Base-by-base conservation (phyloP, 2,888 invertebrate genomes). In the Scaptodrosophila latifasciaeformis region DNA sequence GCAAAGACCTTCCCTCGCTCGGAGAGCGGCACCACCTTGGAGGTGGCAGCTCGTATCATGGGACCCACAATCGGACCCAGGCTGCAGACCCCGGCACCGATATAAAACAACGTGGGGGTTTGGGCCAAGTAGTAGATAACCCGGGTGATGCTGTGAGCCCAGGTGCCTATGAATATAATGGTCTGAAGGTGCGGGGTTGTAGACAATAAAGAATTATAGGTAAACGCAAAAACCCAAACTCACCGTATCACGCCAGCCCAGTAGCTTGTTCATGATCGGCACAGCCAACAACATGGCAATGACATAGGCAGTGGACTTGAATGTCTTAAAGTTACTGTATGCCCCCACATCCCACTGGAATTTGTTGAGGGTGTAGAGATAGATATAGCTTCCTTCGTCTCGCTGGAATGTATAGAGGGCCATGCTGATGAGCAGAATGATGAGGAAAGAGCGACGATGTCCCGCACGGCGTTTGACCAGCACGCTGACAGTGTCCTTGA, bases 1-100 rank as follows among this genome's bases (percentile, higher is more conserved):
- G 94, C 92, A 80, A 93, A 93, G 0, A 92, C 90, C 82, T 93
- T 93, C 88, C 94, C 95, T 86, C 93, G 89, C 81, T 95, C 94
- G 30, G 89, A 87, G 1, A 89, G 85, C 0, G 91, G 89, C 21
- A 94, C 90, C 18, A 93, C 88, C 86, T 95, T 95, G 0, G 94
- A 94, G 0, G 92, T 90, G 89, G 94, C 92, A 0, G 94, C 92
- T n/a, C 95, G 88, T 54, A 95, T 88, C 52, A 93, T 91, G 0
- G 94, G 93, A 0, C 92, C 93, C 0, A 93, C 92, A 43, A 92
- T 89, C 0, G 94, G 94, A 0, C 94, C 94, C 18, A 93, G 86
- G n/a, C 92, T 90, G 6, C 92, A 92, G 1, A 92, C 89, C 0
- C 88, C 88, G n/a, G 92, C 93, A 0, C 94, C 94, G 0, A 89